These are phyloP conservation scores for Monochamus alternatus DNA, from an alignment of 2,888 invertebrate genomes.

Conservation along the genomic window DNA sequence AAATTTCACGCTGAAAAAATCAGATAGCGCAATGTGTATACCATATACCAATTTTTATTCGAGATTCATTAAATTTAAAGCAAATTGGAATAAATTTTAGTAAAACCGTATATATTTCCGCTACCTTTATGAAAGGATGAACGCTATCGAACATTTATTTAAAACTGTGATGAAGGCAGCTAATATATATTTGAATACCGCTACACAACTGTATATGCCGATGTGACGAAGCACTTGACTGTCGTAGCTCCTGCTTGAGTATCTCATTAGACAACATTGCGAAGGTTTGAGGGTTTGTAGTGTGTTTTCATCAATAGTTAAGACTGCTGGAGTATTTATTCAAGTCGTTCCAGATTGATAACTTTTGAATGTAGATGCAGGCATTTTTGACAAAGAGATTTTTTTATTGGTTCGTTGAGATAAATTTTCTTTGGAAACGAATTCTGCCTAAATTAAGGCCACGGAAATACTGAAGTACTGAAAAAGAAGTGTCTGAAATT, in stretches of 20 bases:
- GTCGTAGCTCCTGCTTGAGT: conserved; percentile 45
- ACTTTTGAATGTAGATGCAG: conserved; percentile 27
- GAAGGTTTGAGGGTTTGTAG: conserved; percentile 49
- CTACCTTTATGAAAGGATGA: too few species aligned
- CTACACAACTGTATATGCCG: conserved; percentile 23
- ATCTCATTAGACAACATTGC: conserved; percentile 51
- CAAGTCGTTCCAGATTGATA: conserved; percentile 36
- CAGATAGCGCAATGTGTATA: too few species aligned
- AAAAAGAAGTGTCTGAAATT: too few species aligned
- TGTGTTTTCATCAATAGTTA: conserved; percentile 53
- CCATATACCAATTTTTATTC: too few species aligned
- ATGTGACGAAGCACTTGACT: conserved; percentile 31
- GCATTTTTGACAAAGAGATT: conserved; percentile 5
- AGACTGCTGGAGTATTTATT: conserved; percentile 43
- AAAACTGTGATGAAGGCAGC: neutral
- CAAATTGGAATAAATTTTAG: too few species aligned
- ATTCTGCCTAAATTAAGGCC: neutral
- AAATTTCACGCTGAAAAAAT: too few species aligned
- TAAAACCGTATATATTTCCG: too few species aligned
- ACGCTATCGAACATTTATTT: neutral
- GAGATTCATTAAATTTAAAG: too few species aligned
- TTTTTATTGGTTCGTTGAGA: conserved; percentile 19
- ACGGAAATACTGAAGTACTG: too few species aligned
- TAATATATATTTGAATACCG: conserved; percentile 19
- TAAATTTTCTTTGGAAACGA: neutral